Base-by-base conservation (phyloP, 1,140 invertebrate species). In the Semibalanus balanoides region DNA sequence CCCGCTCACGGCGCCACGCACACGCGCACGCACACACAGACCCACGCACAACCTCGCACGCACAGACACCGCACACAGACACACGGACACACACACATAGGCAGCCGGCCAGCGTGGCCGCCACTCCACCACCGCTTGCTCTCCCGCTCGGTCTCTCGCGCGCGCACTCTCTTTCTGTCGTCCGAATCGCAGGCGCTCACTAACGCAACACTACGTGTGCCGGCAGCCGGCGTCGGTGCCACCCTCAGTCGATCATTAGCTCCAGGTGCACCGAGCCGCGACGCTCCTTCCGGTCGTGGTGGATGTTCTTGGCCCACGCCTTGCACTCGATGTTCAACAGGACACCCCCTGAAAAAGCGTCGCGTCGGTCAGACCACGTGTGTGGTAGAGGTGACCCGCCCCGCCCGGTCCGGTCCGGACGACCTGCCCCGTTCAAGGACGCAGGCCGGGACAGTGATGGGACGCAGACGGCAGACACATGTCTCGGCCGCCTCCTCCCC, bases 281-380 rank as follows among this genome's bases (percentile, higher is more conserved):
- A 83, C 92, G 88, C 81, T 96, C 92, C 82, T 89, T 88, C 81
- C 92, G 88, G 85, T 95, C 92, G 83, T 95, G 93, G 74, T 87
- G 82, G 81, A 98, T 97, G 86, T 97, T 97, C 83, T 90, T 89
- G 79, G 95, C 94, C 93, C 94, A 97, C 79, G 94, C 94, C 87
- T 94, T 95, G 87, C 95, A 97, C 85, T 96, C 94, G 85, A 97
- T 93, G 86, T 96, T 95, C 84, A 97, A 94, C 78, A 97, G 87
- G 30, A 95, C 91, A 74, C 93, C 92, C 81, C 89, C 92, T 92
- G 84, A 71, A 30, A 76, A 1, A 30, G 35, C 5, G 35, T 40
- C 35, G 35, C 35, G 35, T 40, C 35, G 17, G 35, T 17, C 5
- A 17, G 35, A 17, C 17, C 35, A n/a, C n/a, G n/a, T n/a, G n/a